Conservation (phyloP, 2,797 vertebrate species). For the Sebastes miniatus region DNA sequence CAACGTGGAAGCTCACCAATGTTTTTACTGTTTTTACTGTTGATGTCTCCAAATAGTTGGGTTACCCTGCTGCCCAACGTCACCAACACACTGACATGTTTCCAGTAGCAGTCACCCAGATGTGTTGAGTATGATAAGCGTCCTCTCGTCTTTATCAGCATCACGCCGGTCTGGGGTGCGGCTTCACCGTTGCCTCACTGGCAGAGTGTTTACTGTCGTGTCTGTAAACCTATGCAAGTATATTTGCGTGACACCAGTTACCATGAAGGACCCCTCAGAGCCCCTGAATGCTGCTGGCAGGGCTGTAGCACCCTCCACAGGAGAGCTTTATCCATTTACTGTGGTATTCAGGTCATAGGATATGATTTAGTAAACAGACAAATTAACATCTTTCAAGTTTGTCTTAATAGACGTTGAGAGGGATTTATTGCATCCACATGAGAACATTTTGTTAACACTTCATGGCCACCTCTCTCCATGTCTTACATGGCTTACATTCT, state of each 20-base stretch:
- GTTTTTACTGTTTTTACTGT: neutral
- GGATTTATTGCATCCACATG: neutral
- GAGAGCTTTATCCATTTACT: neutral
- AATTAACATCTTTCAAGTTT: neutral
- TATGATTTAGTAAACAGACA: neutral
- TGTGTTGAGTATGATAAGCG: slow-evolving; percentile 58
- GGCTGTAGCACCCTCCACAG: slow-evolving; percentile 51
- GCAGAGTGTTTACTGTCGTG: neutral
- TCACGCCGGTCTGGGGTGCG: slow-evolving; percentile 37
- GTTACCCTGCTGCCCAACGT: neutral
- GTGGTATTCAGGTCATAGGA: neutral
- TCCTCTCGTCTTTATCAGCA: slow-evolving; percentile 57
- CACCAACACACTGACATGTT: neutral
- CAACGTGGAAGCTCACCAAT: neutral
- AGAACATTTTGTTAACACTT: slow-evolving; percentile 10
- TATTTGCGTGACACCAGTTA: neutral
- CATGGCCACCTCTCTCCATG: neutral
- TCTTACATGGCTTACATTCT: neutral
- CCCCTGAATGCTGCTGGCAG: neutral
- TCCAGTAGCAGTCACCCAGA: slow-evolving; percentile 37
- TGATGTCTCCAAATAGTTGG: neutral
- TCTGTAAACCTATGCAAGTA: neutral
- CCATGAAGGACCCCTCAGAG: neutral
- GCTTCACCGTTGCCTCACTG: neutral
- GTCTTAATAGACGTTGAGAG: neutral